Percentiles rank a stretch among this genome's conserved stretches.
Evolutionary conservation across 2,888 invertebrate species (phyloP).

Genomic region (Isoperla grammatica): DNA sequence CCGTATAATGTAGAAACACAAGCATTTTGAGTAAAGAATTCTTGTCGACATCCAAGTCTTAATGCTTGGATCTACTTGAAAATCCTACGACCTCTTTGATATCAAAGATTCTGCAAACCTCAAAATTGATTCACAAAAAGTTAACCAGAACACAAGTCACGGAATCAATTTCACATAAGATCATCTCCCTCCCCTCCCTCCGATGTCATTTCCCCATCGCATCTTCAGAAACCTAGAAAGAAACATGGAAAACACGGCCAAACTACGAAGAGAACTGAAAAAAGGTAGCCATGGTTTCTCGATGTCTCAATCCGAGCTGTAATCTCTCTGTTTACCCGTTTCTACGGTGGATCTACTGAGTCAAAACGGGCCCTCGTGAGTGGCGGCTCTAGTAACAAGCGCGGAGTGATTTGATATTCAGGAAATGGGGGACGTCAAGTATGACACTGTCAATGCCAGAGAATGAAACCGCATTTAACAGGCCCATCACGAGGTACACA

Average conservation of each 20-base stretch:
- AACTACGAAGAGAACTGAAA: neutral
- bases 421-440: slow-evolving; percentile 13
- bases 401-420: slow-evolving; percentile 17
- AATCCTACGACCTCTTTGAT: too few species aligned
- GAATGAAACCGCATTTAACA: slow-evolving; percentile 7
- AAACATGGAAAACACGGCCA: slow-evolving; percentile 16
- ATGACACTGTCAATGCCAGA: slow-evolving; percentile 11
- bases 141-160: slow-evolving; percentile 23
- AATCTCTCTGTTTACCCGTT: slow-evolving; percentile 2
- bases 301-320: neutral
- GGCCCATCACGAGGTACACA: slow-evolving; percentile 4
- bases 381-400: neutral
- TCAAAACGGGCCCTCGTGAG: neutral
- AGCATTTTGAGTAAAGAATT: too few species aligned
- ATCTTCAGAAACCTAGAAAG: slow-evolving; percentile 9
- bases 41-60: too few species aligned
- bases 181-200: slow-evolving; percentile 9
- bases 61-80: too few species aligned
- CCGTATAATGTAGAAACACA: too few species aligned
- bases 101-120: slow-evolving; percentile 8
- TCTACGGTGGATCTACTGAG: neutral
- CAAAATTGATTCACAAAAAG: slow-evolving; percentile 14
- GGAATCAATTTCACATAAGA: slow-evolving; percentile 19
- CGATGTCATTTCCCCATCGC: neutral
- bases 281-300: neutral